Base-by-base conservation (phyloP, 2,113 vertebrate species). In the Salvelinus sp. region DNA sequence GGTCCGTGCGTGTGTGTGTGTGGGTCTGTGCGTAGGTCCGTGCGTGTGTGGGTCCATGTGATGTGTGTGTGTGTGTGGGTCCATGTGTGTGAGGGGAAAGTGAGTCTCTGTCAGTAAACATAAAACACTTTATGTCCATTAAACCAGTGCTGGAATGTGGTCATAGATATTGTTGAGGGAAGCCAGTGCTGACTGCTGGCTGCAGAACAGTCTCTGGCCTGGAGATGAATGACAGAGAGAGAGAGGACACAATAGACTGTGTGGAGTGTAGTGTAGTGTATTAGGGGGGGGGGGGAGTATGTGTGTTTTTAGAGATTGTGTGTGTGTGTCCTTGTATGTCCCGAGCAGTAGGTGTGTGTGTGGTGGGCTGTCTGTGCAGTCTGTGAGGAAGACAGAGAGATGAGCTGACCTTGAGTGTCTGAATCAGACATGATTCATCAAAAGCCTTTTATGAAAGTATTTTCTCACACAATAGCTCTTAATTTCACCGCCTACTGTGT, bases 361-460 rank as follows among this genome's bases (percentile, higher is more conserved):
- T 10, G n/a, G n/a, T 62, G 58, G 6, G 5, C 50, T 62, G 58
- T 1, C 5, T n/a, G n/a, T 23, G 63, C 28, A 22, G 58, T 7
- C n/a, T 62, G 58, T 22, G 22, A 73, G 69, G 80, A 73, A n/a
- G 47, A 65, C 28, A 14, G 23, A 44, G 69, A 82, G 69, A 82
- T 73, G 71, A 79, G 74, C 71, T 91, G 90, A 92, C 92, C 91
- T 93, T 91, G 90, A 87, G 76, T 70, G 83, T 83, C 81, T 83
- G 74, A 81, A 82, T 84, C 64, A 75, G 80, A 76, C 60, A 70
- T 78, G 83, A 91, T 91, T 91, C 91, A 92, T 92, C 89, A 91
- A 88, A 85, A 82, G 81, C 85, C 82, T 90, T 86, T 88, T 79
- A 87, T 86, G 70, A 90, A 92, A 92, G 90, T 83, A 89, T 89